phyloP scores from a whole-genome alignment of 2,797 vertebrate species.

The Helicolenus hilgendorfi region DNA sequence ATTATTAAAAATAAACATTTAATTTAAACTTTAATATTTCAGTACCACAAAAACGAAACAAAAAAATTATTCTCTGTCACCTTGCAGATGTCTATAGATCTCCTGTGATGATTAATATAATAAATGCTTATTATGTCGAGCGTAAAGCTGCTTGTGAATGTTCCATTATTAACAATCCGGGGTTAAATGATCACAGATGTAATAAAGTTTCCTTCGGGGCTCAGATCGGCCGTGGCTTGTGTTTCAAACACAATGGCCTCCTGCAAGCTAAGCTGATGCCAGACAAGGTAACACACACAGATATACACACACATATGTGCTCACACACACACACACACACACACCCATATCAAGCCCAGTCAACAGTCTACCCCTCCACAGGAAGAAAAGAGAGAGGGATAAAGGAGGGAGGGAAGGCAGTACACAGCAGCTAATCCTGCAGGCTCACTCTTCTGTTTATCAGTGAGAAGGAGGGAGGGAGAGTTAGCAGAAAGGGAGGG shows the following conservation, averaged over 20 bases:
- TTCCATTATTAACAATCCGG: slow-evolving; percentile 27
- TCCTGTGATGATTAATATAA: background rate
- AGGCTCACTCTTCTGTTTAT: slow-evolving; percentile 85
- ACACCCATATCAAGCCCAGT: slow-evolving; percentile 75
- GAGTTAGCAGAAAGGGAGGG: slow-evolving; percentile 69
- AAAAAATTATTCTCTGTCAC: background rate
- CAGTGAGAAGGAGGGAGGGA: slow-evolving; percentile 79
- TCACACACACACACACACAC: slow-evolving; percentile 47
- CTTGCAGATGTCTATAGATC: background rate
- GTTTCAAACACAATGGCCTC: slow-evolving; percentile 80
- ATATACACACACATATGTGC: slow-evolving; percentile 35
- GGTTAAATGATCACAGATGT: slow-evolving; percentile 67
- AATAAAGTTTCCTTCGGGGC: slow-evolving; percentile 75
- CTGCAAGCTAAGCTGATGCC: slow-evolving; percentile 79
- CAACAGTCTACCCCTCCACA: slow-evolving; percentile 70
- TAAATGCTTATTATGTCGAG: background rate
- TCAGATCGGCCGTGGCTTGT: slow-evolving; percentile 61
- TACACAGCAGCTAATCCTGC: slow-evolving; percentile 83
- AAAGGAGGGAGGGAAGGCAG: slow-evolving; percentile 74
- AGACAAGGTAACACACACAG: slow-evolving; percentile 79
- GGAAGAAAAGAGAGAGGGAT: slow-evolving; percentile 79
- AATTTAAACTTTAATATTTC: background rate
- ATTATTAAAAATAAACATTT: background rate
- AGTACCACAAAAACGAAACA: background rate
- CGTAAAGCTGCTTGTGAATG: slow-evolving; percentile 30